Evolutionary conservation across 1,140 invertebrate genomes (phyloP), one percentile per base, ranked within the genome.

Genomic region (Meloidogyne hapla): DNA sequence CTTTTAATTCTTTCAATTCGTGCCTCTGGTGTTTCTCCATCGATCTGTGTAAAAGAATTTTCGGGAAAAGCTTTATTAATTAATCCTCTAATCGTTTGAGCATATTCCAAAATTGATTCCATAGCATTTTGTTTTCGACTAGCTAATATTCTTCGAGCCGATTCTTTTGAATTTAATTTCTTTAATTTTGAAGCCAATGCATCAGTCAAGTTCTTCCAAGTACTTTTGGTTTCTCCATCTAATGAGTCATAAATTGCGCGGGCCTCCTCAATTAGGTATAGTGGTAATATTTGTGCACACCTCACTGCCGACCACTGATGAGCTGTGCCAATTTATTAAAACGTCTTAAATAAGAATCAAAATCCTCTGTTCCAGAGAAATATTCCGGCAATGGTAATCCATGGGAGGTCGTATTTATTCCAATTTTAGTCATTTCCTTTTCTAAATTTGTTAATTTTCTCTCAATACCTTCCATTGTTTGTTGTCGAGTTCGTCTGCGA

Each of bases 291-390:
- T 61, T 71, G 69, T 0, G 42, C 8, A 71, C 69, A 56, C 1
- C 69, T 48, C 13, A 12, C 69, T 1, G 40, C 45, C 2, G 42
- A 13, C 69, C 69, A 71, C 3, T 18, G 45, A 6, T 71, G 42
- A 6, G 69, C 69, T 2, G 69, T 71, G 69, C 40, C 9, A 71
- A 18, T 2, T 42, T 15, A 71, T 71, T 71, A 71, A 71, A 71
- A 15, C 3, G 15, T 56, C 45, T 61, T 18, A 71, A 62, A 71
- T 71, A 71, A 13, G 23, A 25, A 10, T 69, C 18, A 33, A 69
- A 69, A 8, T 69, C 67, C 2, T n/a, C 67, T 1, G 1, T 8
- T 26, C 67, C 25, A 33, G 21, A 21, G 12, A 6, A 69, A 33
- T 23, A 21, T n/a, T 67, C 40, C 2, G 65, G 65, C 4, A 67